Conservation (phyloP, 2,888 invertebrate species). For the Cryptophagus acutangulus region DNA sequence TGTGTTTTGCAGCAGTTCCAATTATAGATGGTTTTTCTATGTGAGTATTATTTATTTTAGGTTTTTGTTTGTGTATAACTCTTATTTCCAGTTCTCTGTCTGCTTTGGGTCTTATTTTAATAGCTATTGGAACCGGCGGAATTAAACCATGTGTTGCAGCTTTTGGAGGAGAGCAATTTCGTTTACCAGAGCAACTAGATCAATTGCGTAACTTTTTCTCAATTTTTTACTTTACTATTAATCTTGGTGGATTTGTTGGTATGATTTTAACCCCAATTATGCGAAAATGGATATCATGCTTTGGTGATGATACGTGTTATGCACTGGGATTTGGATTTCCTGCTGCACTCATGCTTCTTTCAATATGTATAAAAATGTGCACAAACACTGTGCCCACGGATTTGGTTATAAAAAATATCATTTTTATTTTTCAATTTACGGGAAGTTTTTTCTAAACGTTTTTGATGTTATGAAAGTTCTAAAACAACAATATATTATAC, state of each 20-base stretch:
- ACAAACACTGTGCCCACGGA: background rate
- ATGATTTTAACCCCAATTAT: conserved; percentile 70
- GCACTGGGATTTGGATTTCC: conserved; percentile 75
- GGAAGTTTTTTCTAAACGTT: too few relatives aligned
- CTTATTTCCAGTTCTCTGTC: conserved; percentile 50
- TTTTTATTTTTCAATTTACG: too few relatives aligned
- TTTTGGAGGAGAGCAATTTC: conserved; percentile 82
- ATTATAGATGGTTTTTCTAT: conserved; percentile 53
- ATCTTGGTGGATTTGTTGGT: conserved; percentile 61
- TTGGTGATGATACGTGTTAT: conserved; percentile 66
- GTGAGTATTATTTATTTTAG: conserved; percentile 44
- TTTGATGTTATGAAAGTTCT: too few relatives aligned
- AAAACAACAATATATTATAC: too few relatives aligned
- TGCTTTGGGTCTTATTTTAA: conserved; percentile 54
- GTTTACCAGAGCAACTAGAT: conserved; percentile 61
- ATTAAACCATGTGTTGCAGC: conserved; percentile 85
- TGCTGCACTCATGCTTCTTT: conserved; percentile 62
- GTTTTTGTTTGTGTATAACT: background rate
- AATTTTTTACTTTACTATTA: conserved; percentile 78
- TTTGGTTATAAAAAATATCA: background rate
- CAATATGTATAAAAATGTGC: conserved; percentile 54
- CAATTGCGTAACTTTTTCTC: conserved; percentile 72
- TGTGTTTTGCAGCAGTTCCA: conserved; percentile 60
- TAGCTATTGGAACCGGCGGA: conserved; percentile 76
- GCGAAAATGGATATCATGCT: conserved; percentile 60